These are phyloP conservation scores for Thamnaconus septentrionalis DNA, from an alignment of 2,113 vertebrate species.

Conservation along the genomic window DNA sequence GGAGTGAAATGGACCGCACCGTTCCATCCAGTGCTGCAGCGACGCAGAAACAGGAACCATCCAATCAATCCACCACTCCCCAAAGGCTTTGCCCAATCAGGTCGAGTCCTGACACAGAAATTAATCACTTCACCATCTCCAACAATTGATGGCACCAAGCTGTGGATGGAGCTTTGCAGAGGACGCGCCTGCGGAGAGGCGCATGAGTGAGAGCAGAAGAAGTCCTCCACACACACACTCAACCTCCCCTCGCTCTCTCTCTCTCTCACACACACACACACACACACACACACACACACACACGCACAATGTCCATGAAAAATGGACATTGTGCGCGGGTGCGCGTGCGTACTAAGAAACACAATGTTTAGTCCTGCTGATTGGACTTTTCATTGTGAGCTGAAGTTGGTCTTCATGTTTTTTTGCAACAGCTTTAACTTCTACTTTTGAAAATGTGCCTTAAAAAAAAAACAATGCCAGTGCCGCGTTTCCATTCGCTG, in stretches of 20 bases:
- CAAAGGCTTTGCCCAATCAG: constrained; percentile 71
- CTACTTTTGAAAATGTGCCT: too few relatives aligned
- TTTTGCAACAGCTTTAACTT: too few relatives aligned
- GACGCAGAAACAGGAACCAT: constrained; percentile 51
- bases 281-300: constrained; percentile 14
- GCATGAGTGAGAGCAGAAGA: constrained; percentile 1
- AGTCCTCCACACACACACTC: constrained; percentile 9
- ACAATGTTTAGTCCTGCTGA: too few relatives aligned
- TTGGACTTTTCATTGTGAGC: too few relatives aligned
- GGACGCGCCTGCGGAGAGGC: constrained; percentile 27
- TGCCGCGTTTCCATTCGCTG: too few relatives aligned
- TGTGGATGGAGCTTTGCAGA: constrained; percentile 36
- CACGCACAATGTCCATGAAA: constrained; percentile 13
- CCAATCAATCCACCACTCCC: constrained; percentile 68
- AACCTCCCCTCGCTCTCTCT: background rate
- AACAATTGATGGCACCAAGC: constrained; percentile 58
- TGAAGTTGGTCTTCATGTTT: too few relatives aligned
- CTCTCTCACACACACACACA: constrained; percentile 12
- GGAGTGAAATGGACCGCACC: too few relatives aligned
- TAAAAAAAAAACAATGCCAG: too few relatives aligned
- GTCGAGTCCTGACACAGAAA: constrained; percentile 57
- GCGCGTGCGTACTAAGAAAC: too few relatives aligned
- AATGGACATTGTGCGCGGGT: too few relatives aligned
- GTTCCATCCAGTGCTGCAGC: constrained; percentile 12
- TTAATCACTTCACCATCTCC: constrained; percentile 66